phyloP scores from a whole-genome alignment of 2,888 invertebrate species.

The Steinernema hermaphroditum region DNA sequence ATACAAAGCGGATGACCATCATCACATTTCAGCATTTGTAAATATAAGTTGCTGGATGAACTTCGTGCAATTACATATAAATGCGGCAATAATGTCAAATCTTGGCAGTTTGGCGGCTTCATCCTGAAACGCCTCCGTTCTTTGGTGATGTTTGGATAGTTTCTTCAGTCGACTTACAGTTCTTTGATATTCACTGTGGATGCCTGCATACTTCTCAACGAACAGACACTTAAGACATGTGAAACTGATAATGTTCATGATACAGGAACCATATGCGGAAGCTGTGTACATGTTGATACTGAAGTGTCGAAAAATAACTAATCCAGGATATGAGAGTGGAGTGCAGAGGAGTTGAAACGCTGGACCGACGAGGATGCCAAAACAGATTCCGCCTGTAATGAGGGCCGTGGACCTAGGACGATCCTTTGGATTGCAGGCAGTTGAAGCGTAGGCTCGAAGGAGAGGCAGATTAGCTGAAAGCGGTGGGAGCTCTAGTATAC shows the following conservation, averaged over 20 bases:
- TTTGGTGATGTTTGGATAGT: background rate
- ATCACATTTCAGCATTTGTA: constrained; percentile 33
- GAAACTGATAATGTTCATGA: background rate
- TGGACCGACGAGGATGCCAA: background rate
- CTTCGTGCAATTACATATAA: background rate
- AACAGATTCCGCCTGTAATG: background rate
- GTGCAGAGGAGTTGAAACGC: background rate
- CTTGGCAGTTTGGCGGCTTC: background rate
- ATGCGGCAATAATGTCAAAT: background rate
- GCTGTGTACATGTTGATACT: too few relatives aligned
- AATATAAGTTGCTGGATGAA: background rate
- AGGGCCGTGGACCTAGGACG: background rate
- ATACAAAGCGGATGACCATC: constrained; percentile 25
- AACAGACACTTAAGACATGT: background rate
- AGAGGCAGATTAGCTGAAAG: background rate
- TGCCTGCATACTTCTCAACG: background rate
- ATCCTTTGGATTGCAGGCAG: constrained; percentile 2
- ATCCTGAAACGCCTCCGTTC: background rate
- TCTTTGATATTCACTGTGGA: background rate
- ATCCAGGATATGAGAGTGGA: constrained; percentile 1
- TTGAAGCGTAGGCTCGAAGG: background rate
- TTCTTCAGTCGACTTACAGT: background rate
- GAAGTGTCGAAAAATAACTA: background rate
- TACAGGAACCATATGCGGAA: background rate
- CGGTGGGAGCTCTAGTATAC: background rate